phyloP scores from a whole-genome alignment of 2,888 invertebrate genomes.

The Acleris holmiana region DNA sequence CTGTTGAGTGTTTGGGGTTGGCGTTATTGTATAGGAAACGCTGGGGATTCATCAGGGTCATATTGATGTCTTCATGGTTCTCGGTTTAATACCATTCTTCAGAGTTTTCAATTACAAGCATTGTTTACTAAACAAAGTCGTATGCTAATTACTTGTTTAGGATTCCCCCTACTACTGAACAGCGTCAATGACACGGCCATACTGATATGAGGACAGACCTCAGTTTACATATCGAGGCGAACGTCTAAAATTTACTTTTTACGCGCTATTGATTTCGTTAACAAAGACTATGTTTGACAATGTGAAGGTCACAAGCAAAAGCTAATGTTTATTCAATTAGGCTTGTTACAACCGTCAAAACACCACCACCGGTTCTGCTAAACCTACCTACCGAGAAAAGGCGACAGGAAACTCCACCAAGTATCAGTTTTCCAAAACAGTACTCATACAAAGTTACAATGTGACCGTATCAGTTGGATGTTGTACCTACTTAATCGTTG shows the following conservation, averaged over 20 bases:
- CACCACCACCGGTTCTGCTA: not conserved
- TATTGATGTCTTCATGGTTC: no score
- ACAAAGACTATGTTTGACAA: no score
- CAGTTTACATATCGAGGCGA: constrained; percentile 15
- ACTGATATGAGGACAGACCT: not conserved
- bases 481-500: constrained; percentile 17
- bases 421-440: constrained; percentile 2
- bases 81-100: not conserved
- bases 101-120: constrained; percentile 8
- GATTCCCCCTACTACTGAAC: not conserved
- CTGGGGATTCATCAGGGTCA: no score
- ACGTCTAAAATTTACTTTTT: not conserved
- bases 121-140: constrained; percentile 32
- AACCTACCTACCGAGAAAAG: not conserved
- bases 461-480: not conserved
- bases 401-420: not conserved
- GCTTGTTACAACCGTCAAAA: no score
- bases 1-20: not conserved
- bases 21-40: not conserved
- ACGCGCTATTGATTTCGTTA: not conserved
- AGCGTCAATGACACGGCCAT: constrained; percentile 11
- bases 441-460: not conserved
- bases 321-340: no score
- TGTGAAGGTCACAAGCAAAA: no score
- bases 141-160: constrained; percentile 24